These are phyloP conservation scores for Eolophus roseicapilla DNA, from an alignment of 2,113 vertebrate species.

Conservation along the genomic window DNA sequence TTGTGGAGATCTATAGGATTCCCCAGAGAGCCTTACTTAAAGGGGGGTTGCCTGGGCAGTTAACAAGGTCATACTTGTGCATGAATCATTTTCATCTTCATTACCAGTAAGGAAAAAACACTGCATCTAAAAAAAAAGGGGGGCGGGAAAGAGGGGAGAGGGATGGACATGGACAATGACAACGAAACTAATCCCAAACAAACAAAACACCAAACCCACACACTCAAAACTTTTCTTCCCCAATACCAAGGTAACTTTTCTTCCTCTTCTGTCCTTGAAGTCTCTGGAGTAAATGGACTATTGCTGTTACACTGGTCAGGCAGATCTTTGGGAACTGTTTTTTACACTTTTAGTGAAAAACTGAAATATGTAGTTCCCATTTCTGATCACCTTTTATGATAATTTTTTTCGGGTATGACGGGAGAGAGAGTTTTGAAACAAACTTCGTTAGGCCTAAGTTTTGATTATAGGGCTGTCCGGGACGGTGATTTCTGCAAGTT, in stretches of 20 bases:
- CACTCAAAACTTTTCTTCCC: background rate
- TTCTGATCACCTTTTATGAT: background rate
- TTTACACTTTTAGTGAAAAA: background rate
- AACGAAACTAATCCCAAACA: background rate
- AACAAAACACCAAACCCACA: background rate
- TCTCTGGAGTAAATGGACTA: background rate
- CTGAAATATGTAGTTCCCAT: background rate
- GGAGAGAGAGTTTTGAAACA: background rate
- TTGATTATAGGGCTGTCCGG: background rate
- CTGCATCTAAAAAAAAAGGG: background rate
- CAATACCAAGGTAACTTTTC: background rate
- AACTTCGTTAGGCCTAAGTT: background rate
- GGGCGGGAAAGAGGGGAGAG: accelerated
- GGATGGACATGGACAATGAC: background rate
- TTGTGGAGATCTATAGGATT: background rate
- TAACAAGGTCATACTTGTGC: background rate
- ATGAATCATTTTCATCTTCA: conserved; percentile 15
- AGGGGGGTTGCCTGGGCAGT: background rate
- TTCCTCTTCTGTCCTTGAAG: background rate
- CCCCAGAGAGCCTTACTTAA: background rate
- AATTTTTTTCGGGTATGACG: background rate
- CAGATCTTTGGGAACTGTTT: background rate
- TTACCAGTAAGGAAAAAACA: background rate
- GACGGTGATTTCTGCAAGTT: background rate
- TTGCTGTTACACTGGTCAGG: background rate